Base-by-base conservation (phyloP, 2,797 vertebrate genomes). In the Spinus pinus region DNA sequence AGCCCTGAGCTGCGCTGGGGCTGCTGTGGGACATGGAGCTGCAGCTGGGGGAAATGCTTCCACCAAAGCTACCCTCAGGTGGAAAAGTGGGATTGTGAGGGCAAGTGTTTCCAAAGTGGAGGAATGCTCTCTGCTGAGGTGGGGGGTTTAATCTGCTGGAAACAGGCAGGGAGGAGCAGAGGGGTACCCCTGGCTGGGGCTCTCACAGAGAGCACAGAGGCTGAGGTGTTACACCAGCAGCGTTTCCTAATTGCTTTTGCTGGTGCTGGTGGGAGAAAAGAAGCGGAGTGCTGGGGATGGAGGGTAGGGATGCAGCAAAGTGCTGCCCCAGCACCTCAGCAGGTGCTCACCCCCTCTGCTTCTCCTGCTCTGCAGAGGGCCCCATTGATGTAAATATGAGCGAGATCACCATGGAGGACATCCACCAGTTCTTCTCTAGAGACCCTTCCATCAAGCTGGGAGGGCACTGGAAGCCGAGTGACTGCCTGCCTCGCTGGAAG, bases 401-500 rank as follows among this genome's bases (percentile, higher is more conserved):
- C 27, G 99, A 99, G 95, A 98, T 99, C 11, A 96, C 98, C 74
- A 98, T 99, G 98, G 98, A 98, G 27, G 98, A 98, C 25, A 98
- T 99, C 87, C 98, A 99, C 85, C 98, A 98, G 69, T 93, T 99
- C 81, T 97, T 98, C 96, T 97, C 98, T 42, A 97, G 74, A 79
- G 98, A 99, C 81, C 96, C 97, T 42, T 91, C 97, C 62, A 97
- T 99, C 84, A 97, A 96, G 84, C 92, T 96, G 6, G 99, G 99
- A 74, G 99, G 99, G 57, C 98, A 98, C 97, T 99, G 99, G 99
- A 98, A 98, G 92, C 99, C 99, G 4, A 97, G 97, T 0, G 99
- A 99, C 96, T 99, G 99, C 90, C 35, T 98, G 95, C 99, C 99
- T 80, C 99, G 98, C 51, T 99, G 99, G 99, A 99, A 99, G 98